Base-by-base conservation (phyloP, 2,797 vertebrate genomes). In the Hyperoplus lanceolatus region DNA sequence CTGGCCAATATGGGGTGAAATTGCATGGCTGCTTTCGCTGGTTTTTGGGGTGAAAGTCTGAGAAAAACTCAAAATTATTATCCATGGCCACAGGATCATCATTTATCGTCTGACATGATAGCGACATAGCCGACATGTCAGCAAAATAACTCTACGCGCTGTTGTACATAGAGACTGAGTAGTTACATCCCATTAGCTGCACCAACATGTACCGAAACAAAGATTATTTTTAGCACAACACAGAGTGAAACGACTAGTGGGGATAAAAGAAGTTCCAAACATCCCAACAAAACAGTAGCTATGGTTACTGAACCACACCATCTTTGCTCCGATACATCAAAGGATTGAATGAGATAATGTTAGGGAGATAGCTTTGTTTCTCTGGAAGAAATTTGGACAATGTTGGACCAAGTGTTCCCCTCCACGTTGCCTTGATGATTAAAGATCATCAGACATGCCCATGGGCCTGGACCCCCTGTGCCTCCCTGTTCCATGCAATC, bases 71-170 rank as follows among this genome's bases (percentile, higher is more conserved):
- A 49, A 68, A 77, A 83, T 91, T 78, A 89, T 84, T 89, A 90
- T 89, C 86, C 86, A 73, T 83, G 80, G 65, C 84, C 87, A 73
- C 84, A 90, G 82, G 76, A 85, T 82, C 68, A 86, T 90, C 74
- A 86, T 89, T 91, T 87, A 91, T 87, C 86, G 86, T 85, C 45
- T 85, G 89, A 90, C 89, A 86, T 76, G 85, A 92, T 89, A 91
- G 90, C 89, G 87, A 82, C 83, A 85, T 65, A 70, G 80, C 80
- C 66, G 63, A 80, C 56, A 75, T 73, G 75, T 81, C 79, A 81
- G 69, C 84, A 81, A 66, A 76, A 83, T 72, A 86, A 67, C 85
- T 80, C 46, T 16, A 59, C 59, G 42, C 43, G 49, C 29, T 36
- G 68, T 87, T 81, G 29, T 67, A 82, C 80, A 85, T 57, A 82